A percentile compares a stretch with the other conserved stretches of the same genome.
These are phyloP conservation scores for Polyploca ridens DNA, from an alignment of 2,888 invertebrate species.

Conservation along the genomic window DNA sequence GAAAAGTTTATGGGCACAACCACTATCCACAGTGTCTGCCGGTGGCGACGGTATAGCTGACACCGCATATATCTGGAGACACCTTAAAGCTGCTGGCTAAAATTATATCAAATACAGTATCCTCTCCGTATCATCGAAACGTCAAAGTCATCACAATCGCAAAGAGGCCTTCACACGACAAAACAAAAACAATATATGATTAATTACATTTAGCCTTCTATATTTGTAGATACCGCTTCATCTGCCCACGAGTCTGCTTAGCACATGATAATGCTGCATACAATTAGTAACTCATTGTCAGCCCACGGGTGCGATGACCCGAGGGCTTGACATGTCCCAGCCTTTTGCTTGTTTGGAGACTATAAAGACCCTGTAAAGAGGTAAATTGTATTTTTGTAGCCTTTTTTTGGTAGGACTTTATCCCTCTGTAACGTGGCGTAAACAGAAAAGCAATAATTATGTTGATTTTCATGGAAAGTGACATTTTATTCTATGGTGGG, in stretches of 20 bases:
- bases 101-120: no score
- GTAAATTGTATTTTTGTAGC: conserved; percentile 15
- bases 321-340: conserved; percentile 40
- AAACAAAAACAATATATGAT: conserved; percentile 7
- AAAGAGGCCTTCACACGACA: conserved; percentile 1
- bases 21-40: no score
- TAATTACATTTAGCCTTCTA: conserved; percentile 13
- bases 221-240: conserved; percentile 9
- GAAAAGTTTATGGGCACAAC: no score
- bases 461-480: no score
- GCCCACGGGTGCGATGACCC: conserved; percentile 70
- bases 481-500: no score
- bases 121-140: no score
- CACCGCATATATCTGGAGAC: no score
- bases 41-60: no score
- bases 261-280: conserved; percentile 38
- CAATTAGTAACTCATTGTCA: conserved; percentile 58
- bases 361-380: conserved; percentile 19
- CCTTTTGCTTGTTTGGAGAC: conserved; percentile 18
- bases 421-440: no score
- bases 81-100: no score
- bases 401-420: not conserved
- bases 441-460: no score
- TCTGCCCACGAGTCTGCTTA: conserved; percentile 16
- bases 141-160: not conserved